Evolutionary conservation across 2,888 invertebrate genomes (phyloP), one percentile per base, ranked within the genome.

Genomic region (Nesidiocoris tenuis): DNA sequence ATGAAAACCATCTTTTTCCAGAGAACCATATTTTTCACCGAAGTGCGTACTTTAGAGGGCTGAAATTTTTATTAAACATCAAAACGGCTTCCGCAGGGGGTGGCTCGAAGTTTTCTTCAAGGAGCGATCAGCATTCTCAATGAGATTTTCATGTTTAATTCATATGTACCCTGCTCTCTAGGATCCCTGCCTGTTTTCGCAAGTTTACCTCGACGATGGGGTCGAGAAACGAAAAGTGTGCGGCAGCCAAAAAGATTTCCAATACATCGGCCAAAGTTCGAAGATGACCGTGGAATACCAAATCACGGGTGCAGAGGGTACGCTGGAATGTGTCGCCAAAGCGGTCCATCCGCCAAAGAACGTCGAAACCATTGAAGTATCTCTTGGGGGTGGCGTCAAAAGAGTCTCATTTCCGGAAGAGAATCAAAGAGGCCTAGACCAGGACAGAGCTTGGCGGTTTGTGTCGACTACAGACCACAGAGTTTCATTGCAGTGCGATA

Each of bases 401-500:
- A 56, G 3, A 18, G n/a, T 67, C 21, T 16, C 12, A 12, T 67
- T 24, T 17, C 67, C 67, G 17, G 22, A 67, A 1, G 67, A 56
- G 0, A n/a, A n/a, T n/a, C n/a, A n/a, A n/a, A n/a, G 55, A n/a
- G 56, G 67, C 16, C n/a, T 17, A 17, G 55, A 54, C 21, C 22
- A 56, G 12, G 67, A 19, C 18, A 67, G 57, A 56, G 21, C 21
- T 7, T 67, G 67, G 67, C 21, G 55, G 7, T 67, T 67, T 23
- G 22, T 3, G 56, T 67, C 67, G 5, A 9, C 67, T n/a, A 18
- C 67, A 19, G 67, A 25, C 0, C 21, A 65, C 39, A 17, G 57
- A 22, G 22, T 67, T 19, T 67, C 67, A 12, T n/a, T 67, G 24
- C 67, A 67, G 56, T 67, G 67, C 17, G 12, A 19, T 16, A 56